Evolutionary conservation across 1,140 invertebrate species (phyloP), one percentile per base, ranked within the genome.

Genomic region (Drosophila parabipectinata): DNA sequence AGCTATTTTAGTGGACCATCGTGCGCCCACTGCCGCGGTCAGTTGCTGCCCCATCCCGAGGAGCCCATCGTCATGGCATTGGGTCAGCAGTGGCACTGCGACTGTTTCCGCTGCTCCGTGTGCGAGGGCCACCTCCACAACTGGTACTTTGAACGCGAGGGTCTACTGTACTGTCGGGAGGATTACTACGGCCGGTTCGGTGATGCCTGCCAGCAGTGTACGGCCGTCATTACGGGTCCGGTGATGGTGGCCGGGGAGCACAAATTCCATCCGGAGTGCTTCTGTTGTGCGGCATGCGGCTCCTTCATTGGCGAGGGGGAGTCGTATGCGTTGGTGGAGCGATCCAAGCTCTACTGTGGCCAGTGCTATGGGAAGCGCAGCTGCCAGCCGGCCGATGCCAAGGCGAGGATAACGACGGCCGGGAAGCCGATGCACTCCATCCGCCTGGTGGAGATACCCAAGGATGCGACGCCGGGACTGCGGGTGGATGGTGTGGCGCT

Each of bases 211-310:
- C 97, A 98, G 90, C 95, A 97, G 77, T 98, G 97, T 92, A 94
- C 94, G 56, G 94, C 97, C 91, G 94, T 96, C 57, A 98, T 98
- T 80, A 97, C 97, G 0, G 97, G 98, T 0, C 97, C 97, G 26
- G 97, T 98, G 48, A 98, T 98, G 97, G 95, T 97, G 68, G 97
- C 97, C 14, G 97, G 97, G 15, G 96, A 98, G 90, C 97, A 98
- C 92, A 97, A 97, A 91, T 98, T 98, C 93, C 98, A 99, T 93
- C 97, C 97, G 63, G 97, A 99, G 94, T 99, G 98, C 98, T 99
- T 93, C 52, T 95, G 95, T 73, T 99, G 98, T 90, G 93, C 93
- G 24, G 94, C 94, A 6, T 99, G 98, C 92, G 93, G 94, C n/a
- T 92, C 94, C 8, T 97, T 96, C 87, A 97, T 99, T 79, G 97